Evolutionary conservation across 2,797 vertebrate species (phyloP).

Genomic region (Neosalanx taihuensis): DNA sequence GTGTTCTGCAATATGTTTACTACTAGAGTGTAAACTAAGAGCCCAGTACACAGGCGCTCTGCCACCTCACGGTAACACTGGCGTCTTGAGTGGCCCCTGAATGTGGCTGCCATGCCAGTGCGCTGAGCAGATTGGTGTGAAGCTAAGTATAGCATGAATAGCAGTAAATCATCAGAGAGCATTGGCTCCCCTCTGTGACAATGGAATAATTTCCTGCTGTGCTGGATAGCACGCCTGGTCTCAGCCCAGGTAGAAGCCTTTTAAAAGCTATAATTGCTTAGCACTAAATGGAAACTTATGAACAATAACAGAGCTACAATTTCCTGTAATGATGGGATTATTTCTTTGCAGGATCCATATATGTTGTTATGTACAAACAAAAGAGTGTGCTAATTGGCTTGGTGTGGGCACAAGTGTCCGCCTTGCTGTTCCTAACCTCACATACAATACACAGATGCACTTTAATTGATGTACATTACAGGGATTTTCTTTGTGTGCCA

Average conservation of each 20-base stretch:
- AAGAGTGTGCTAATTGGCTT: constrained; percentile 49
- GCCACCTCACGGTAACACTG: constrained; percentile 54
- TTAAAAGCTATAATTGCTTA: constrained; percentile 68
- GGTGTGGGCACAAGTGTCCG: constrained; percentile 25
- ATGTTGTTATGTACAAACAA: constrained; percentile 56
- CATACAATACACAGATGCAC: background rate
- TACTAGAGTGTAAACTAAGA: constrained; percentile 40
- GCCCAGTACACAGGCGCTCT: constrained; percentile 37
- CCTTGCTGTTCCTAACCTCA: constrained; percentile 27
- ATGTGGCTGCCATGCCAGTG: constrained; percentile 35
- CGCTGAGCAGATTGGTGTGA: constrained; percentile 56
- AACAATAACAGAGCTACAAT: constrained; percentile 64
- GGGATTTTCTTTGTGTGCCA: constrained; percentile 5
- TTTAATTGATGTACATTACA: constrained; percentile 16
- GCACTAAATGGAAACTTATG: constrained; percentile 60
- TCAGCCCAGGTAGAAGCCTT: constrained; percentile 65
- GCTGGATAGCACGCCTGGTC: constrained; percentile 63
- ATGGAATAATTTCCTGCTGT: constrained; percentile 65
- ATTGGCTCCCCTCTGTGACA: constrained; percentile 70
- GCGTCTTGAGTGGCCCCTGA: constrained; percentile 60
- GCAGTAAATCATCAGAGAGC: constrained; percentile 62
- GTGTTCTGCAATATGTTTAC: constrained; percentile 46
- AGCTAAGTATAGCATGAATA: constrained; percentile 68
- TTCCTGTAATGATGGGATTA: constrained; percentile 67
- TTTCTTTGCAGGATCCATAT: constrained; percentile 63